These are phyloP conservation scores for Phocoena sinus DNA, from an alignment of 2,113 vertebrate species.

Conservation along the genomic window DNA sequence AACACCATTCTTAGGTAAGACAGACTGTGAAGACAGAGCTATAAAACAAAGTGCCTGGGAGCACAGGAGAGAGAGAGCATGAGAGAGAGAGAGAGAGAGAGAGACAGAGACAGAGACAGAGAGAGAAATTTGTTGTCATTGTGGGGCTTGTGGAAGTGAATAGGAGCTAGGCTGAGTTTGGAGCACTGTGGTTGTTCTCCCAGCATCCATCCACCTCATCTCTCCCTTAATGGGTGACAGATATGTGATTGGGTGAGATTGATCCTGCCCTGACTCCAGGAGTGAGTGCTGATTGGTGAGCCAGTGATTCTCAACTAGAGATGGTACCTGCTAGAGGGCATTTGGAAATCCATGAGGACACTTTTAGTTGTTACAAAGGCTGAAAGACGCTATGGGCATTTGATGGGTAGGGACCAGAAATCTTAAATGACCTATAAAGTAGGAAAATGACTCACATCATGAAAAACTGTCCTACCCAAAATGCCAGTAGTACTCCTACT, in stretches of 20 bases:
- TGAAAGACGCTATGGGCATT: not conserved
- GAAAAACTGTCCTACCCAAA: not conserved
- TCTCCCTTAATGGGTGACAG: not conserved
- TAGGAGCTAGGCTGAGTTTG: not conserved
- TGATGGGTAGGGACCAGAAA: not conserved
- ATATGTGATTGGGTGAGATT: rapidly evolving
- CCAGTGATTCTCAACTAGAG: not conserved
- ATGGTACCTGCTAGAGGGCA: not conserved
- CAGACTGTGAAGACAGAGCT: not conserved
- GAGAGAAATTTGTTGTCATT: not conserved
- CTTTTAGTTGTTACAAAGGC: not conserved
- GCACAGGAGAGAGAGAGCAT: not conserved
- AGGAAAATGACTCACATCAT: not conserved
- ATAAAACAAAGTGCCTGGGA: not conserved
- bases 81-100: not conserved
- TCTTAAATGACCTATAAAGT: not conserved
- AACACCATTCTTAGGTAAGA: not conserved
- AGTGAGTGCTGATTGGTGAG: not conserved
- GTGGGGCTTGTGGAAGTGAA: not conserved
- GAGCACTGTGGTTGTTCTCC: not conserved
- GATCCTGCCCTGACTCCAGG: not conserved
- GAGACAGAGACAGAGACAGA: not conserved
- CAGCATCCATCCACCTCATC: not conserved
- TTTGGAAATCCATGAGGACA: not conserved
- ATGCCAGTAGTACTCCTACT: not conserved